These are phyloP conservation scores for Sclerurus mexicanus DNA, from an alignment of 2,113 vertebrate genomes.

Conservation along the genomic window DNA sequence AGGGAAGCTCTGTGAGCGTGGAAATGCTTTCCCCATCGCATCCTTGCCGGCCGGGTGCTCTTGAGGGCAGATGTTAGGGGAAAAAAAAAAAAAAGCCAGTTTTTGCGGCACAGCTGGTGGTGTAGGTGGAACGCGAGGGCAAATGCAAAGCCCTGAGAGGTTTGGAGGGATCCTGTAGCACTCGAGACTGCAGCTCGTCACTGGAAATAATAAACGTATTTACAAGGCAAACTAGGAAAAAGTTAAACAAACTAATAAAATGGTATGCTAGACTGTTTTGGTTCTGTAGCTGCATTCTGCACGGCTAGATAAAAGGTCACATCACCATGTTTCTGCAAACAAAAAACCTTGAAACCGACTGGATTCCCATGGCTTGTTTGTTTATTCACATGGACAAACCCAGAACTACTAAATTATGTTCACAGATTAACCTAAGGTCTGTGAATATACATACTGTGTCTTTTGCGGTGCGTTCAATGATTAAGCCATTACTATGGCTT, in stretches of 20 bases:
- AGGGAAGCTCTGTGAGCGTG: rapidly evolving
- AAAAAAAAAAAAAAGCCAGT: rapidly evolving
- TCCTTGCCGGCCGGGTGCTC: not conserved
- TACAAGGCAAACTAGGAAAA: not conserved
- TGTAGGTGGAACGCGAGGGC: not conserved
- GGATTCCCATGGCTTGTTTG: not conserved
- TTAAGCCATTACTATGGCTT: not conserved
- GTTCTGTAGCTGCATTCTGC: not conserved
- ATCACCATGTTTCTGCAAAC: not conserved
- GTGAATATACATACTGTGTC: not conserved
- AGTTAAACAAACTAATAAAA: not conserved
- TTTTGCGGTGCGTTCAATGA: not conserved
- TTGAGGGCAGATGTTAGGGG: not conserved
- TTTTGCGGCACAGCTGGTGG: too few relatives aligned
- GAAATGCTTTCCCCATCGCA: rapidly evolving
- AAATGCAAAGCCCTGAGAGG: not conserved
- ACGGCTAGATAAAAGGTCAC: not conserved
- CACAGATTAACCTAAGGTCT: not conserved
- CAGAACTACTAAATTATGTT: not conserved
- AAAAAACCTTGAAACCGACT: not conserved
- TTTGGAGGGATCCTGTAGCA: not conserved
- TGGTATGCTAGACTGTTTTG: not conserved
- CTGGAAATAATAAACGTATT: not conserved
- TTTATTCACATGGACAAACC: not conserved
- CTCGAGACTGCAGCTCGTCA: not conserved